phyloP scores from a whole-genome alignment of 2,888 invertebrate species.

The Odontothrips loti region DNA sequence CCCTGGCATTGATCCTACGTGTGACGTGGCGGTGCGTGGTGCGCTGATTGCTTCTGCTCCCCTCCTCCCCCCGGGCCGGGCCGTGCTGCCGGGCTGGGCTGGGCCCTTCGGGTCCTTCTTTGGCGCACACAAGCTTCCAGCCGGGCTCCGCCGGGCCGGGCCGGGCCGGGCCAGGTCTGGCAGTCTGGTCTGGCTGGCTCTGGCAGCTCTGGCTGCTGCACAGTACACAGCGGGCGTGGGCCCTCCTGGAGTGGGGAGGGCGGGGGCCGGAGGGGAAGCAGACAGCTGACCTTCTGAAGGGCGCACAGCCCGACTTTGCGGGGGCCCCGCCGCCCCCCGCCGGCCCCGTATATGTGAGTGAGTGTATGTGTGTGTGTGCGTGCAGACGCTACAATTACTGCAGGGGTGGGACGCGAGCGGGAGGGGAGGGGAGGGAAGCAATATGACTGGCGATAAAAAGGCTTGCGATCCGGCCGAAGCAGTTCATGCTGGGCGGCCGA shows the following conservation, averaged over 20 bases:
- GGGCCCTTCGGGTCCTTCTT: too few relatives aligned
- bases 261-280: neutral
- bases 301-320: neutral
- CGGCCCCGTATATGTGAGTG: neutral
- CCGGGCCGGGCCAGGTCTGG: neutral
- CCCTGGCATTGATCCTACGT: too few relatives aligned
- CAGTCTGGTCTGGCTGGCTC: too few relatives aligned
- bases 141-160: neutral
- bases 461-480: neutral
- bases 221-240: too few relatives aligned
- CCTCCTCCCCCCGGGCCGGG: too few relatives aligned
- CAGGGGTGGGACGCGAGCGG: neutral
- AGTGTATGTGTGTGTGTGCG: neutral
- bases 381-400: slow-evolving; percentile 22
- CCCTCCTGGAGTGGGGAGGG: too few relatives aligned
- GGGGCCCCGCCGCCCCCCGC: neutral
- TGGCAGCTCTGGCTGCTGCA: too few relatives aligned
- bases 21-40: too few relatives aligned
- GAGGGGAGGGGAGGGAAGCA: neutral
- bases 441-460: slow-evolving; percentile 11
- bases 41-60: neutral
- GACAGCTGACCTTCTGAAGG: slow-evolving; percentile 24
- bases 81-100: too few relatives aligned
- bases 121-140: neutral
- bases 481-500: too few relatives aligned